These are phyloP conservation scores for Phengaris arion DNA, from an alignment of 2,888 invertebrate genomes.

Conservation along the genomic window DNA sequence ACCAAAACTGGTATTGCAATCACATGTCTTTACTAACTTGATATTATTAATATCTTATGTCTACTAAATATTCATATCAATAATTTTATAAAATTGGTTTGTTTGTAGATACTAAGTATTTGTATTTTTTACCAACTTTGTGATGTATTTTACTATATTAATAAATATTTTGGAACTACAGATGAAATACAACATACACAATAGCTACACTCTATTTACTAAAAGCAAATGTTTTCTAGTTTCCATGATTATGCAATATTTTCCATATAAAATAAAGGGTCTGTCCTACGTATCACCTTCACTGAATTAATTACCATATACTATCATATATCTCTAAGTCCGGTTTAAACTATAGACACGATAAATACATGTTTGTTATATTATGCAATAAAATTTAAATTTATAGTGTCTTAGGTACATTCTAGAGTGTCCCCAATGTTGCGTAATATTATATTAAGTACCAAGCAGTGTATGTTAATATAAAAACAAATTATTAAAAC, in stretches of 20 bases:
- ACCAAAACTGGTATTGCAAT: slow-evolving; percentile 13
- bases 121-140: not conserved
- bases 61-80: not conserved
- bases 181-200: not conserved
- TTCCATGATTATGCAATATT: not conserved
- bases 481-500: slow-evolving; percentile 28
- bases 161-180: not conserved
- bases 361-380: slow-evolving; percentile 4
- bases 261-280: not conserved
- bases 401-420: slow-evolving; percentile 21
- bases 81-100: not conserved
- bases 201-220: not conserved
- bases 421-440: slow-evolving; percentile 25
- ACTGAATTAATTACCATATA: not conserved
- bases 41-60: not conserved
- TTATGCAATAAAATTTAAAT: slow-evolving; percentile 22
- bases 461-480: slow-evolving; percentile 20
- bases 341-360: not conserved
- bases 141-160: not conserved
- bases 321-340: slow-evolving; percentile 7
- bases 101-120: too few species aligned
- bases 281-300: not conserved
- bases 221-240: not conserved
- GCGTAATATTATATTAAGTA: slow-evolving; percentile 20
- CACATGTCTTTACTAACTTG: not conserved